Base-by-base conservation (phyloP, 2,888 invertebrate species). In the Rapana venosa region DNA sequence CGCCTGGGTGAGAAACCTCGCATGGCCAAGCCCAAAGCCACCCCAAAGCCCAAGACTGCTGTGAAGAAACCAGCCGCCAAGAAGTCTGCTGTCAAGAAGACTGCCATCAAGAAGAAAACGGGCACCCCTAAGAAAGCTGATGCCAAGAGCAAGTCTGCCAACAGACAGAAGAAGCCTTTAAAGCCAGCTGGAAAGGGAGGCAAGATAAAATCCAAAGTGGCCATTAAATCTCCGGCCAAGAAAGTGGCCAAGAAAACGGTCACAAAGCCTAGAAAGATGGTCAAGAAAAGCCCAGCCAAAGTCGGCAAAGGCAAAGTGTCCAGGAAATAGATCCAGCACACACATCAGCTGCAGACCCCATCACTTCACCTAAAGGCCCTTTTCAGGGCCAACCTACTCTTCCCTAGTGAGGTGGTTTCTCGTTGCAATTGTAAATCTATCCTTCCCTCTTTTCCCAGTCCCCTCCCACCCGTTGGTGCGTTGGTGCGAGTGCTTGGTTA, bases 331-430 rank as follows among this genome's bases (percentile, higher is more conserved):
- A 0, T 58, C 77, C 83, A 47, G 17, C 32, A 32, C 66, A 47
- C 8, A 47, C 47, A 47, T 47, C 2, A 8, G 30, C 13, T 77
- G 30, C 17, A 84, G 47, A 15, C 47, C 47, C 8, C 47, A 47
- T 47, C 47, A 47, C 47, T 47, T 35, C 20, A 0, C n/a, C n/a
- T 32, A 4, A 47, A 87, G 91, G 91, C 89, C 91, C 90, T 90
- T 91, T 90, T 87, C 47, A 91, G 91, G 90, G 90, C 91, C 90
- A 81, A 87, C 90, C 84, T 58, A 84, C 2, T 22, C 1, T 86
- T 86, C 86, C 86, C 1, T 35, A 30, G n/a, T 61, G 35, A 66
- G 20, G 35, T 17, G 32, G 15, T 58, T 17, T 86, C 86, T 86
- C 86, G 30, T 86, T 47, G 47, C 47, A 47, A 47, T 47, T 47